Base-by-base conservation (phyloP, 2,888 invertebrate species). In the Camptogramma bilineatum region DNA sequence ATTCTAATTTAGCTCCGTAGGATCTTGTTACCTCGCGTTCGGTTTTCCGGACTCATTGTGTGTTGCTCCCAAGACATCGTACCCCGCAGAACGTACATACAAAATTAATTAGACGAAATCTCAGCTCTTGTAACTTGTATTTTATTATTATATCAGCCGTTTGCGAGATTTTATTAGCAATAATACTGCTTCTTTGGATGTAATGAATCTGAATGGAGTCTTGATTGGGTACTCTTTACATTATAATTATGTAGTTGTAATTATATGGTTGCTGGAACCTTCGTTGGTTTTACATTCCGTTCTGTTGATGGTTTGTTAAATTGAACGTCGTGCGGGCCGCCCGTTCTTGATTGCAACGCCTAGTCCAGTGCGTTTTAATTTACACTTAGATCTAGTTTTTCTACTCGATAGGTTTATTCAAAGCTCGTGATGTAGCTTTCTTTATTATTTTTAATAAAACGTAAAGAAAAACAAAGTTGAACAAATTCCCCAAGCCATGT, bases 31-130 rank as follows among this genome's bases (percentile, higher is more conserved):
- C 91, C 83, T 86, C 79, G 79, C 86, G 79, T 88, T 86, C 86
- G 86, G 90, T 88, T 86, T 87, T 85, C 85, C 86, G 84, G 81
- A 84, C 85, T 88, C 87, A 88, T 90, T 91, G 91, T 91, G 79
- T 86, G 88, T 85, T 85, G 83, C 87, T 90, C 92, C 90, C 93
- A 87, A 92, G 91, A 90, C 91, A 86, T 87, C 82, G 86, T 83
- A 83, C 90, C 90, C 89, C 82, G 82, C 81, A 83, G 77, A 84
- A 85, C 86, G 83, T 82, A 89, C 88, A 90, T 88, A 90, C 88
- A 88, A 93, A 92, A 93, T 93, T 93, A 93, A 93, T 93, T 93
- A 93, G 90, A 88, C 88, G 85, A 91, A 91, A 90, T 89, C 90
- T 88, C 81, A 83, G 81, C 84, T 87, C 90, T 86, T 85, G 88